Evolutionary conservation across 1,140 invertebrate species (phyloP).

Genomic region (Drosophila eugracilis): DNA sequence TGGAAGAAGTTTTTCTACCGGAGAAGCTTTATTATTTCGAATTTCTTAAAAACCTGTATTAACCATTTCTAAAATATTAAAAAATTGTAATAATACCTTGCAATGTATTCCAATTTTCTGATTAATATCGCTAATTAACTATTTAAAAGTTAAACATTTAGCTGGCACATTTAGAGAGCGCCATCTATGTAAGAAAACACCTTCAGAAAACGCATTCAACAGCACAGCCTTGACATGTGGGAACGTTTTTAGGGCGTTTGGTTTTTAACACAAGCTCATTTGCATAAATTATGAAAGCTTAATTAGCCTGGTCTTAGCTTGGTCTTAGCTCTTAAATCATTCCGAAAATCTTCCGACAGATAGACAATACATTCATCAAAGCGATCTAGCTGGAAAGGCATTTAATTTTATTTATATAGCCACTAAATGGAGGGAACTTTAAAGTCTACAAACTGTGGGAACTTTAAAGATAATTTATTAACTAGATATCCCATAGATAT

Average conservation of each 20-base stretch:
- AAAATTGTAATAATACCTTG: too few relatives aligned
- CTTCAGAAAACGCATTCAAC: neutral
- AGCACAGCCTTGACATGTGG: constrained; percentile 31
- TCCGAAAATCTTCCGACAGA: neutral
- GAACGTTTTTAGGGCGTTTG: constrained; percentile 10
- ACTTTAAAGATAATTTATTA: too few relatives aligned
- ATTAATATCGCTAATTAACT: too few relatives aligned
- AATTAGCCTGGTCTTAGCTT: neutral
- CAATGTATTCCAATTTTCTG: too few relatives aligned
- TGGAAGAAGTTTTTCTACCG: too few relatives aligned
- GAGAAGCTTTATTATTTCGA: too few relatives aligned
- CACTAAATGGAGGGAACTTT: neutral
- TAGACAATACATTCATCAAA: neutral
- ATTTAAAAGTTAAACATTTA: neutral
- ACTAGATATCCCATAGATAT: too few relatives aligned
- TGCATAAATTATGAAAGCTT: constrained; percentile 23
- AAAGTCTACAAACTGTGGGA: too few relatives aligned
- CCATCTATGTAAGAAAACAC: neutral
- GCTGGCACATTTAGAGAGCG: neutral
- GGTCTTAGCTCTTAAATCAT: neutral
- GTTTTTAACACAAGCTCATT: neutral
- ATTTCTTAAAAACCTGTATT: too few relatives aligned
- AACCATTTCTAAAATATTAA: too few relatives aligned
- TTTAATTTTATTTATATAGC: neutral
- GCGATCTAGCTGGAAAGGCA: neutral